Base-by-base conservation (phyloP, 2,797 vertebrate species). In the Australoheros facetus region DNA sequence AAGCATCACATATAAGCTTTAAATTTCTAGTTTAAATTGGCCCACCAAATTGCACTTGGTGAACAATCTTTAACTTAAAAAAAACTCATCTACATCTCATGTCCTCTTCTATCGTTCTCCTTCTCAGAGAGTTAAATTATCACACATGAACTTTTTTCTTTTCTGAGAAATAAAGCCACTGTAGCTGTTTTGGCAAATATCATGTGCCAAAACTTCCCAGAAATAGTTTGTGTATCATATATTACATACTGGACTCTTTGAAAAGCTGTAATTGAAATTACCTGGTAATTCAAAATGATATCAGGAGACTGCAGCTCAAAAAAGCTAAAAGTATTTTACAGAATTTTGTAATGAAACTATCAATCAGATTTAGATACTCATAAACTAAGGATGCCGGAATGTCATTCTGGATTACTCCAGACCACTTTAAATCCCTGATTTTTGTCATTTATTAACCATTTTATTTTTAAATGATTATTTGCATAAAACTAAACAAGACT, bases 351-450 rank as follows among this genome's bases (percentile, higher is more conserved):
- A 34, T 26, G n/a, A 34, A 37, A n/a, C 57, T n/a, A 32, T 19
- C 32, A 59, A 59, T 59, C 32, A 34, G 32, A 37, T 34, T 59
- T 59, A 37, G n/a, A 34, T 59, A 34, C 32, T 7, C 11, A n/a
- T 37, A 5, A 59, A 37, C 19, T 37, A 13, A 59, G 34, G 30
- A 17, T 59, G 17, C 12, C 12, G 57, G 30, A 59, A 59, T 17
- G n/a, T 0, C 30, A 59, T 59, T 59, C 30, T 30, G 6, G 5
- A 13, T 11, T 0, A 32, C n/a, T 13, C 5, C 32, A 37, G 57
- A 32, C 19, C n/a, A 3, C 30, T 59, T 59, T 34, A 34, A 59
- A 10, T 5, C 9, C 1, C 28, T 34, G 17, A 5, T 34, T 59
- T 34, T 34, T 34, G 32, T 34, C 32, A 34, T 34, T 34, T 34